Base-by-base conservation (phyloP, 1,140 invertebrate genomes). In the Drosophila lacteicornis region DNA sequence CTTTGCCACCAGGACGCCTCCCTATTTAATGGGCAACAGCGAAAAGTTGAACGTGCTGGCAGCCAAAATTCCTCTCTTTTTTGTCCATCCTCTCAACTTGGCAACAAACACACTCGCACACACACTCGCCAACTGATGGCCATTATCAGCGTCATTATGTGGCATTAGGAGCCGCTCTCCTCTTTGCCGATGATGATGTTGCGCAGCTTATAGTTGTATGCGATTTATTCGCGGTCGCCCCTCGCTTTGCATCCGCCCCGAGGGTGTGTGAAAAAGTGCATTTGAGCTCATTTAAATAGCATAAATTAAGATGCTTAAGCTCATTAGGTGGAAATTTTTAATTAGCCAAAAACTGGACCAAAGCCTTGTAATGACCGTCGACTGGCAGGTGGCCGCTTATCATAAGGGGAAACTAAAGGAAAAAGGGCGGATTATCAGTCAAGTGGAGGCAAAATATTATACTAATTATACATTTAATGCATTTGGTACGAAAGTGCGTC, bases 111-210 rank as follows among this genome's bases (percentile, higher is more conserved):
- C 22, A 42, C 42, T 27, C 49, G 55, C 33, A 30, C 56, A 73
- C 62, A 47, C 63, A 58, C 55, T 55, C 46, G 46, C 78, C 45
- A 75, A 59, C 60, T 69, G 80, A 75, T 85, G 82, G 65, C 85
- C 78, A 90, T 90, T 90, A 90, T 90, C 85, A 85, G 85, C 81
- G 76, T 90, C 85, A 90, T 90, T 90, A 85, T 90, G 85, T 90
- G 85, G 85, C 79, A 90, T 90, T 90, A 90, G 70, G 68, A 76
- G 62, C 69, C 56, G 45, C 30, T 42, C 30, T 42, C 36, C 79
- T 25, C 50, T n/a, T 22, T 36, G 33, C 69, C 69, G 66, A 69
- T 78, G 74, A 65, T 65, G 62, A 36, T 65, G 62, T 33, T 61
- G 62, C 33, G 19, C 73, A 80, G 85, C 84, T 71, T 80, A 88